These are phyloP conservation scores for Cephalophus harveyi DNA, from an alignment of 2,113 vertebrate species.

Conservation along the genomic window DNA sequence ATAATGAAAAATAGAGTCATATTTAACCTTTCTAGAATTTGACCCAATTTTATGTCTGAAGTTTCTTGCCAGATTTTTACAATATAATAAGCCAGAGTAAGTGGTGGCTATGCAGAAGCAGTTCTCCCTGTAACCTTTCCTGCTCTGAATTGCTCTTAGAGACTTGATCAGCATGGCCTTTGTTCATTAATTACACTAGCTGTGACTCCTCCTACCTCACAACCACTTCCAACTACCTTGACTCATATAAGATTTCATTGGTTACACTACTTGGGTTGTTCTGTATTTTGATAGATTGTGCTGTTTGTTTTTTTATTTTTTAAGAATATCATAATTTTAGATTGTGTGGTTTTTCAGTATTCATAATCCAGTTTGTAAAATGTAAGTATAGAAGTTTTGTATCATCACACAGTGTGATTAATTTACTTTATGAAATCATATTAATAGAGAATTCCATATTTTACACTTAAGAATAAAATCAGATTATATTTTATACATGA, in stretches of 20 bases:
- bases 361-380: not conserved
- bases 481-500: not conserved
- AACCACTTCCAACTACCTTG: slow-evolving; percentile 3
- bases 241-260: not conserved
- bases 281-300: not conserved
- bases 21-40: slow-evolving; percentile 28
- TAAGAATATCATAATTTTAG: slow-evolving; percentile 8
- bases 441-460: slow-evolving; percentile 12
- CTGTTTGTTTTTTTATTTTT: not conserved
- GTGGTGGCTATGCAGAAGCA: not conserved
- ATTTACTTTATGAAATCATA: not conserved
- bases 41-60: slow-evolving; percentile 9
- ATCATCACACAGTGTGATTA: not conserved
- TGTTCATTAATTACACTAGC: slow-evolving; percentile 20
- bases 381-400: not conserved
- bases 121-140: not conserved
- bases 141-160: not conserved
- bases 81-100: slow-evolving; percentile 10
- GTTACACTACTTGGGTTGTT: not conserved
- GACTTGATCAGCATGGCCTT: not conserved
- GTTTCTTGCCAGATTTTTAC: not conserved
- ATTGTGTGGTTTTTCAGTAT: not conserved
- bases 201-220: not conserved
- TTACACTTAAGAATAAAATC: not conserved
- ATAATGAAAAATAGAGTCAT: not conserved